These are phyloP conservation scores for Ceratosolen fusciceps DNA, from an alignment of 1,140 invertebrate genomes.

Conservation along the genomic window DNA sequence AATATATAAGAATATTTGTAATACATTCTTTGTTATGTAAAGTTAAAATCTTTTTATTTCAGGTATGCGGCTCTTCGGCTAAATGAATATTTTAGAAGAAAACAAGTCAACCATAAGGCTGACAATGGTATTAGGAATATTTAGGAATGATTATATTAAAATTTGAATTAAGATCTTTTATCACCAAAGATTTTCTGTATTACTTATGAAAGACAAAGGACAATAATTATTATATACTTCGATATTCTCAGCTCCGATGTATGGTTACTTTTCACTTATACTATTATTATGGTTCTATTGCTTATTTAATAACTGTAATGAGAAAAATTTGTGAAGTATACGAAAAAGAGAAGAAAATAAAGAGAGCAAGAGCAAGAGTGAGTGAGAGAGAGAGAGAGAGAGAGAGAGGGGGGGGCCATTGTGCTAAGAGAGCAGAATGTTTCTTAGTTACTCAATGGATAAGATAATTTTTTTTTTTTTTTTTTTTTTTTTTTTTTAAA, in stretches of 20 bases:
- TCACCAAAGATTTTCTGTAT: conserved; percentile 43
- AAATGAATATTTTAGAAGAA: conserved; percentile 76
- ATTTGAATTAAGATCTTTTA: background rate
- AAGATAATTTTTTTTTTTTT: too few species aligned
- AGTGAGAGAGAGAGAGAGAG: background rate
- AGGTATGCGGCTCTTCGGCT: conserved; percentile 80
- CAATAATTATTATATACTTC: conserved; percentile 12
- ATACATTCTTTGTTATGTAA: background rate
- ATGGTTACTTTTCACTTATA: background rate
- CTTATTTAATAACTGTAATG: background rate
- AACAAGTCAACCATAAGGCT: conserved; percentile 52
- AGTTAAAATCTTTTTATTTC: conserved; percentile 55
- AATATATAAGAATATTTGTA: too few species aligned
- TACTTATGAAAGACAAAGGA: conserved; percentile 22
- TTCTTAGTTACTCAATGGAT: too few species aligned
- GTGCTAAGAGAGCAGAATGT: too few species aligned
- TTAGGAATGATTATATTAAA: conserved; percentile 14
- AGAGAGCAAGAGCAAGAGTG: background rate
- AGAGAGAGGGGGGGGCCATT: too few species aligned
- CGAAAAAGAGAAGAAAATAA: background rate
- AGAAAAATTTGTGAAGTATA: background rate
- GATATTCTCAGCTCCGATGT: background rate
- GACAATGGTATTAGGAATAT: conserved; percentile 35
- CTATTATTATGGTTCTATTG: background rate
- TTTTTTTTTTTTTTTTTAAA: too few species aligned